phyloP scores from a whole-genome alignment of 1,140 invertebrate genomes.

The Euschistus heros region DNA sequence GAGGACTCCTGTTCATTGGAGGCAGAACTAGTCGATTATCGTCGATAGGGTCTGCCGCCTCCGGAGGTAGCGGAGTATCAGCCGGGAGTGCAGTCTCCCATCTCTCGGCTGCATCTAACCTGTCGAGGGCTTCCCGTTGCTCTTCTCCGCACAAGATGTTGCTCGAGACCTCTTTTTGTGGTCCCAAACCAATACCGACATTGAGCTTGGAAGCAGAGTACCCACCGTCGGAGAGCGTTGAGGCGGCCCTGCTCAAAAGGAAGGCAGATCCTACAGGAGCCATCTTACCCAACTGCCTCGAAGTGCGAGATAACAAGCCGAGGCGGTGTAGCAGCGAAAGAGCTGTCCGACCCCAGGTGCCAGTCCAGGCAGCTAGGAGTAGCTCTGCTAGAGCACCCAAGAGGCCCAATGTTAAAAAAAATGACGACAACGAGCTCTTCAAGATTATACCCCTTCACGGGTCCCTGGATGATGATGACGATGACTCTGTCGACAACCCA shows the following conservation, averaged over 20 bases:
- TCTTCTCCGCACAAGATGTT: slow-evolving; percentile 80
- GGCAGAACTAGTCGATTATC: slow-evolving; percentile 70
- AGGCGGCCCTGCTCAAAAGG: slow-evolving; percentile 50
- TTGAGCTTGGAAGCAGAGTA: slow-evolving; percentile 41
- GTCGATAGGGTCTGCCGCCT: slow-evolving; percentile 50
- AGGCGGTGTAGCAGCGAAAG: not conserved
- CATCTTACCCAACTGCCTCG: slow-evolving; percentile 33
- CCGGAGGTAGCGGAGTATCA: slow-evolving; percentile 34
- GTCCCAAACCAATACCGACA: slow-evolving; percentile 50
- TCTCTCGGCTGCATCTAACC: slow-evolving; percentile 27
- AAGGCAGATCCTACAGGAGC: slow-evolving; percentile 45
- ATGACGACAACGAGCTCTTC: slow-evolving; percentile 21
- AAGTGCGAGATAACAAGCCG: slow-evolving; percentile 15
- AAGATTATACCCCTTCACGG: slow-evolving; percentile 27
- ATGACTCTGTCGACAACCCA: slow-evolving; percentile 6
- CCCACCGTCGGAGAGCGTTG: slow-evolving; percentile 44
- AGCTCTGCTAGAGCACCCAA: not conserved
- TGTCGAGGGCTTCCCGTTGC: slow-evolving; percentile 39
- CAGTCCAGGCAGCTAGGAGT: not conserved
- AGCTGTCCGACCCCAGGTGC: not conserved
- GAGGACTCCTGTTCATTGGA: slow-evolving; percentile 65
- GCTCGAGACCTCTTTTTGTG: slow-evolving; percentile 79
- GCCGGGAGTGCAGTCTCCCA: slow-evolving; percentile 36
- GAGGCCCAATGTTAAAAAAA: not conserved
- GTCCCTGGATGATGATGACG: slow-evolving; percentile 23